Base-by-base conservation (phyloP, 2,888 invertebrate genomes). In the Sicus ferrugineus region DNA sequence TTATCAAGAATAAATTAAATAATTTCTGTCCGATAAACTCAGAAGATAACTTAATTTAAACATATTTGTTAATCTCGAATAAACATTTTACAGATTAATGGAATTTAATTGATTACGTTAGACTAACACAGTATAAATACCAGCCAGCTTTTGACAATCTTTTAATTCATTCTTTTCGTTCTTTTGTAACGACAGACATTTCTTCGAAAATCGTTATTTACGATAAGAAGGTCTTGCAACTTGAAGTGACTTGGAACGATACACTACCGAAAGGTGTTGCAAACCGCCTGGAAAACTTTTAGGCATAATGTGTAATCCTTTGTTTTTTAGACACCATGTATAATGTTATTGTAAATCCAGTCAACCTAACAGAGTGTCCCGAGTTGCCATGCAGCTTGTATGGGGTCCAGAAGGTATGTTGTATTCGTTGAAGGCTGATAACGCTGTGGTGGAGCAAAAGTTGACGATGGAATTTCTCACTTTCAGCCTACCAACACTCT, bases 211-310 rank as follows among this genome's bases (percentile, higher is more conserved):
- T 67, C 14, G 14, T 31, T 3, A 48, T 67, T 19, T 67, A 31
- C 28, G 67, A 67, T 54, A 46, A 59, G 23, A 58, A 75, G 62
- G 77, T 79, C 31, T 73, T 79, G 5, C 78, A 80, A 3, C 56
- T 83, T n/a, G 75, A 77, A 69, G 77, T 83, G n/a, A 74, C 72
- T n/a, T 83, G 83, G 83, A 71, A 78, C 59, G 83, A 83, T 67
- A 81, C 78, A 9, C 73, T 82, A 62, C 77, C 78, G 3, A 77
- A 78, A 56, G 83, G 83, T 83, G 23, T 66, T n/a, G n/a, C n/a
- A n/a, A n/a, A n/a, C n/a, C n/a, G n/a, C n/a, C n/a, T n/a, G n/a
- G n/a, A n/a, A n/a, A n/a, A n/a, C n/a, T n/a, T n/a, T n/a, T n/a
- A n/a, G n/a, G n/a, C n/a, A n/a, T n/a, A n/a, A n/a, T n/a, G n/a